These are phyloP conservation scores for Volucella bombylans DNA, from an alignment of 2,888 invertebrate species.

Conservation along the genomic window DNA sequence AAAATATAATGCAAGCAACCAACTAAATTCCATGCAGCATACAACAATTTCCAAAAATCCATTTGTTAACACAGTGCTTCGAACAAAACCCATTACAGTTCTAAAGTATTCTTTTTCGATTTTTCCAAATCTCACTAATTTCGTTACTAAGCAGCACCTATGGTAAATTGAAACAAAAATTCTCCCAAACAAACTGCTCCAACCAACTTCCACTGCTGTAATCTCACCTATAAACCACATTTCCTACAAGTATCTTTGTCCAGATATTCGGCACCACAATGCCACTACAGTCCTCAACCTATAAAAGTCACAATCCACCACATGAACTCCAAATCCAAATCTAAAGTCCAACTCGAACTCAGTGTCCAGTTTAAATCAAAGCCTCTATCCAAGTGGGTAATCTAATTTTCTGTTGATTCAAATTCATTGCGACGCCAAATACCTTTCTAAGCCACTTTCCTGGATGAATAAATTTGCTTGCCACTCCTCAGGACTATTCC, in stretches of 20 bases:
- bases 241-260: conserved; percentile 41
- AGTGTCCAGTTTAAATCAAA: neutral
- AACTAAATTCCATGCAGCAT: no score
- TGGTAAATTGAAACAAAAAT: conserved; percentile 52
- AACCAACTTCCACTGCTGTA: conserved; percentile 56
- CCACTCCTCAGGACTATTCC: conserved; percentile 2
- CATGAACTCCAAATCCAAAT: conserved; percentile 29
- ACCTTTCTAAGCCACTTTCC: conserved; percentile 68
- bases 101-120: no score
- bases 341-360: neutral
- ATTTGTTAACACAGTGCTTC: no score
- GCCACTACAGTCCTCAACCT: neutral
- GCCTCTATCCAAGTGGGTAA: conserved; percentile 50
- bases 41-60: no score
- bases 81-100: no score
- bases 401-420: conserved; percentile 72
- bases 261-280: conserved; percentile 50
- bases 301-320: conserved; percentile 44
- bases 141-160: neutral
- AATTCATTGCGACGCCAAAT: conserved; percentile 70
- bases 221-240: conserved; percentile 63
- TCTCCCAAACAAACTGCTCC: conserved; percentile 37
- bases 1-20: no score
- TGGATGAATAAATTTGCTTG: conserved; percentile 66
- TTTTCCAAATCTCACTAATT: neutral